Evolutionary conservation across 2,797 vertebrate species (phyloP).

Genomic region (Esox lucius): DNA sequence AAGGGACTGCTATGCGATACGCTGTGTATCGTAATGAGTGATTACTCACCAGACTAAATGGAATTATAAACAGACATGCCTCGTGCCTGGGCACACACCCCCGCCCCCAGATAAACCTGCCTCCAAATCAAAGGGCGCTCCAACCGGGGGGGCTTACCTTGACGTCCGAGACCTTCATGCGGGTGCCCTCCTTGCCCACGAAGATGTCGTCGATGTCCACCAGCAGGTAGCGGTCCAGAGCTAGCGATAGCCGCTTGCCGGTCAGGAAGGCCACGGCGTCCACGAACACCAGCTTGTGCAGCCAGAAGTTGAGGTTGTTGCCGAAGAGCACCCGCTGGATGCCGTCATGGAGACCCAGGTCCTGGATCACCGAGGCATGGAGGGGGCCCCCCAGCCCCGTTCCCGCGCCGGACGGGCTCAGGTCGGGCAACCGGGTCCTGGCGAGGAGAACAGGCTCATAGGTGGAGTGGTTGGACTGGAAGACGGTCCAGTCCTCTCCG

Average conservation of each 20-base stretch:
- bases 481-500: slow-evolving; percentile 98
- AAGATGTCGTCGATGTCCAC: slow-evolving; percentile 99
- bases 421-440: slow-evolving; percentile 91
- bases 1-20: neutral
- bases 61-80: neutral
- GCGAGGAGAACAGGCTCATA: slow-evolving; percentile 94
- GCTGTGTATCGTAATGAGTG: neutral
- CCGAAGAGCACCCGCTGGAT: slow-evolving; percentile 97
- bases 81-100: too few relatives aligned
- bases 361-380: slow-evolving; percentile 87
- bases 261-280: slow-evolving; percentile 96
- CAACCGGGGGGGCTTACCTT: slow-evolving; percentile 75
- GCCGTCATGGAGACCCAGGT: slow-evolving; percentile 94
- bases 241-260: slow-evolving; percentile 90
- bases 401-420: slow-evolving; percentile 83
- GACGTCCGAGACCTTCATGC: slow-evolving; percentile 97
- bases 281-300: slow-evolving; percentile 95
- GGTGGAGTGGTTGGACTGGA: slow-evolving; percentile 98
- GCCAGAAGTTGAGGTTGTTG: slow-evolving; percentile 97
- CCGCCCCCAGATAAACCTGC: neutral
- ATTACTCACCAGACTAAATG: neutral
- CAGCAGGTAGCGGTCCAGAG: slow-evolving; percentile 92
- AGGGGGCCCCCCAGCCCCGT: slow-evolving; percentile 83
- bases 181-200: slow-evolving; percentile 96
- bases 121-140: neutral